Percentiles rank a stretch among this genome's conserved stretches.
Conservation (phyloP, 2,113 vertebrate species). For the Nansenia antarctica region DNA sequence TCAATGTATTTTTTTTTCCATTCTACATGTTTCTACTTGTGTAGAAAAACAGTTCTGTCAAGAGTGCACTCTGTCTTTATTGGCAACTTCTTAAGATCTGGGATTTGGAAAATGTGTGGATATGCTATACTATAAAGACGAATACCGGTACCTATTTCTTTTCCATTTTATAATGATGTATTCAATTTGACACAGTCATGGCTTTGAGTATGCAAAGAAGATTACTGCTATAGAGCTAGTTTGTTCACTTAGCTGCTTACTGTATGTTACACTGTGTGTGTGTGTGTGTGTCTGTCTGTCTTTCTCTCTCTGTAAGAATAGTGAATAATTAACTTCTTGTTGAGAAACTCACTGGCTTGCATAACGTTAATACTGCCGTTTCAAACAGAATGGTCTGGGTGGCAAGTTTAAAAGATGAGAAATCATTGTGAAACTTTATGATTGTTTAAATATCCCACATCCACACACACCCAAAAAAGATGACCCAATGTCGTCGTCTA, state of each 20-base stretch:
- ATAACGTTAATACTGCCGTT: slow-evolving; percentile 11
- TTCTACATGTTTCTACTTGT: slow-evolving; percentile 36
- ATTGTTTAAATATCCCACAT: slow-evolving; percentile 10
- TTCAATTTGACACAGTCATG: slow-evolving; percentile 13
- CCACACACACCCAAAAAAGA: background rate
- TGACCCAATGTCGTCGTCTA: background rate
- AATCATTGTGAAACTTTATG: too few species aligned
- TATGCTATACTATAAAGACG: background rate
- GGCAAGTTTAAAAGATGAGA: background rate
- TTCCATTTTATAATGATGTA: background rate
- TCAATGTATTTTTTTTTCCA: slow-evolving; percentile 13
- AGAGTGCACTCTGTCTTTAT: slow-evolving; percentile 17
- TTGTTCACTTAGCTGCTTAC: background rate
- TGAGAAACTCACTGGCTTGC: slow-evolving; percentile 22
- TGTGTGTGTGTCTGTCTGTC: too few species aligned
- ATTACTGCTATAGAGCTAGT: background rate
- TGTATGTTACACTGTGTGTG: slow-evolving; percentile 9
- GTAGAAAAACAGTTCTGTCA: slow-evolving; percentile 6
- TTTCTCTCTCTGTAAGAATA: background rate
- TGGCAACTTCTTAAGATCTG: slow-evolving; percentile 16
- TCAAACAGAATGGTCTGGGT: background rate
- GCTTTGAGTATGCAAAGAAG: slow-evolving; percentile 13
- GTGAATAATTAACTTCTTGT: slow-evolving; percentile 39
- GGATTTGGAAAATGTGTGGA: slow-evolving; percentile 11
- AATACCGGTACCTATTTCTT: background rate